A percentile compares a stretch with the other conserved stretches of the same genome.
Conservation (phyloP, 2,797 vertebrate genomes). For the Myotis pilosus region DNA sequence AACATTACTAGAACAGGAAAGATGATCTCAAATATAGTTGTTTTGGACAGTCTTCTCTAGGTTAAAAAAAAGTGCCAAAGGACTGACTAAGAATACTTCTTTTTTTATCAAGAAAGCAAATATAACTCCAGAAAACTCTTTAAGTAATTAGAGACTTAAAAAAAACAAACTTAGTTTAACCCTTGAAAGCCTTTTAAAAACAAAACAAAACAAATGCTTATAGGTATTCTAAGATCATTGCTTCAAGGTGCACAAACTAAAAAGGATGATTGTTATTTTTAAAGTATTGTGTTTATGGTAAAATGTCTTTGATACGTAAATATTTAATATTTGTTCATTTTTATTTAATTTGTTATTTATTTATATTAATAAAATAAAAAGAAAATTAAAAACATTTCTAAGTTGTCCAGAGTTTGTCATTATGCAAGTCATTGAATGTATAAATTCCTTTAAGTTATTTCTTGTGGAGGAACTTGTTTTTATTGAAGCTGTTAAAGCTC, state of each 20-base stretch:
- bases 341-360: conserved; percentile 36
- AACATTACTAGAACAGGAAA: not conserved
- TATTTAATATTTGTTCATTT: conserved; percentile 28
- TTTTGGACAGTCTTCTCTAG: not conserved
- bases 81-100: not conserved
- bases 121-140: not conserved
- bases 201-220: not conserved
- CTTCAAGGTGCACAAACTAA: not conserved
- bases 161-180: not conserved
- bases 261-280: conserved; percentile 44
- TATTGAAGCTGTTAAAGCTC: conserved; percentile 42
- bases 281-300: conserved; percentile 58
- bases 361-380: not conserved
- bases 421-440: conserved; percentile 9
- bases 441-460: conserved; percentile 52
- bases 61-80: conserved; percentile 14
- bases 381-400: not conserved
- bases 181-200: not conserved
- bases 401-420: not conserved
- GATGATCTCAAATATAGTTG: not conserved
- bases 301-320: conserved; percentile 48
- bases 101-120: conserved; percentile 45
- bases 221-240: not conserved
- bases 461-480: conserved; percentile 24
- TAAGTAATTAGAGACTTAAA: not conserved